Percentiles rank a stretch among this genome's conserved stretches.
Evolutionary conservation across 2,113 vertebrate genomes (phyloP).

Genomic region (Psilopsiagon aurifrons): DNA sequence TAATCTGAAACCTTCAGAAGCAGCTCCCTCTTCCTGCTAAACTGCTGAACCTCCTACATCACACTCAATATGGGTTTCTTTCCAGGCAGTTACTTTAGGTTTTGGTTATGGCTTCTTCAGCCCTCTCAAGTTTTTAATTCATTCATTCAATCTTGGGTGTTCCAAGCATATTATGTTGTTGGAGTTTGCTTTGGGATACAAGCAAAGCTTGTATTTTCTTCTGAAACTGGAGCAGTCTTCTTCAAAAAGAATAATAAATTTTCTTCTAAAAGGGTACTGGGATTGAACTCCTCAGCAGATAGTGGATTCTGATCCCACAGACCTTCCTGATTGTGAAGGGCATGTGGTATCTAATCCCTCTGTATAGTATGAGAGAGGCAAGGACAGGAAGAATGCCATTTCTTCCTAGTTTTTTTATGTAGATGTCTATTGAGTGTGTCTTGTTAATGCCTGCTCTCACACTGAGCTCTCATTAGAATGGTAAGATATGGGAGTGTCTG

Average conservation of each 20-base stretch:
- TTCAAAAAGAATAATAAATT: neutral
- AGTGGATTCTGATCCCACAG: neutral
- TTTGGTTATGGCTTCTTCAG: neutral
- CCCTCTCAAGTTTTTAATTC: neutral
- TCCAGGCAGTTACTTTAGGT: neutral
- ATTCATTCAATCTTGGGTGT: neutral
- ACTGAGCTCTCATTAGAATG: rapidly evolving
- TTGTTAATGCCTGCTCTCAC: rapidly evolving
- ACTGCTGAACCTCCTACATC: neutral
- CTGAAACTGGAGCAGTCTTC: neutral
- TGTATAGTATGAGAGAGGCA: neutral
- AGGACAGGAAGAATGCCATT: neutral
- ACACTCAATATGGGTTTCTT: neutral
- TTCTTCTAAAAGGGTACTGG: neutral
- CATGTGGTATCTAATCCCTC: neutral
- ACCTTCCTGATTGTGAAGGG: neutral
- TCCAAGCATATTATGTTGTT: neutral
- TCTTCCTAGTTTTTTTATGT: neutral
- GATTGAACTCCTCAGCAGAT: neutral
- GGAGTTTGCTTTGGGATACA: neutral
- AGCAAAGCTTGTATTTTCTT: neutral
- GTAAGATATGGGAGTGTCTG: too few species aligned
- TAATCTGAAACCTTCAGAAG: neutral
- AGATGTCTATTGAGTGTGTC: neutral
- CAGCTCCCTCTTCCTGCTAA: neutral